phyloP scores from a whole-genome alignment of 2,888 invertebrate genomes.

The Cantharis rustica region DNA sequence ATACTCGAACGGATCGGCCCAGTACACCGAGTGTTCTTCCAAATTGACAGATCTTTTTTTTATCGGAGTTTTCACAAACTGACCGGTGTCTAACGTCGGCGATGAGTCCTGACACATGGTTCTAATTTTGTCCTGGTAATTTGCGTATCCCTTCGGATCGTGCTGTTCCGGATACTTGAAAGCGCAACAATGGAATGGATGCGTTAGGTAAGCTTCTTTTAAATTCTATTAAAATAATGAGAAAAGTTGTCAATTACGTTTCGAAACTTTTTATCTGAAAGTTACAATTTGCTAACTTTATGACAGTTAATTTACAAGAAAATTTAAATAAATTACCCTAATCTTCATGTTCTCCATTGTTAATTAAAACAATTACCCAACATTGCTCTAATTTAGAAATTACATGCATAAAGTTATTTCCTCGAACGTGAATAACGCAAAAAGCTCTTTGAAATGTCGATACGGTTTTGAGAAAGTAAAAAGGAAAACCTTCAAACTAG shows the following conservation, averaged over 20 bases:
- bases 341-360: not conserved
- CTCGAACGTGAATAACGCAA: not conserved
- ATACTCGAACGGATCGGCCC: constrained; percentile 22
- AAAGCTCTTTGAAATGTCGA: no score
- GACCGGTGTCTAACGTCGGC: constrained; percentile 36
- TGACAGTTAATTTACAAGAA: not conserved
- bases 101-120: constrained; percentile 40
- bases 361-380: not conserved
- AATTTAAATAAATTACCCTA: not conserved
- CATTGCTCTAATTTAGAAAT: not conserved
- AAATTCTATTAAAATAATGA: constrained; percentile 62
- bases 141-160: constrained; percentile 70
- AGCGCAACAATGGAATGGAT: constrained; percentile 90
- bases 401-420: not conserved
- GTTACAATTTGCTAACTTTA: not conserved
- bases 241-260: not conserved
- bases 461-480: not conserved
- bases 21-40: constrained; percentile 1
- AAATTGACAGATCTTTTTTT: constrained; percentile 1
- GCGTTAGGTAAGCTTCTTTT: constrained; percentile 74
- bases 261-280: not conserved
- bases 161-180: constrained; percentile 83
- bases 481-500: not conserved
- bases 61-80: constrained; percentile 8
- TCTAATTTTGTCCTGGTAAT: constrained; percentile 62